Base-by-base conservation (phyloP, 2,888 invertebrate genomes). In the Maniola hyperantus region DNA sequence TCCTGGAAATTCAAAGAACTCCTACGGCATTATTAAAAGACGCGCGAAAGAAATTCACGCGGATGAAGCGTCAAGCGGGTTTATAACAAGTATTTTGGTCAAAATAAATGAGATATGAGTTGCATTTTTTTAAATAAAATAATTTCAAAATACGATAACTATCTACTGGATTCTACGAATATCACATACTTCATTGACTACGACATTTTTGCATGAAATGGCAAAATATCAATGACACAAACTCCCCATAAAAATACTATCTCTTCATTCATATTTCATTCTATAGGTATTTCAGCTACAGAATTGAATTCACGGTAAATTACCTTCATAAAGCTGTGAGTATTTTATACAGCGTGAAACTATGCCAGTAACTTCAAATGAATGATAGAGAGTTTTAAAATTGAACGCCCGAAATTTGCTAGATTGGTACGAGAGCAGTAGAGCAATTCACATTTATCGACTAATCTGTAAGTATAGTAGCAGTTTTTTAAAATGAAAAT, bases 381-480 rank as follows among this genome's bases (percentile, higher is more conserved):
- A 70, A 71, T 74, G 71, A 67, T 72, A 75, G 76, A 78, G 72
- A 74, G 72, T 58, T 64, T 66, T 74, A 74, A 74, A 80, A 82
- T 80, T 76, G 79, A 76, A 79, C 77, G 75, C 70, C 74, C 69
- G 67, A 76, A 74, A 76, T 48, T 70, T 70, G 71, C 46, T 62
- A 55, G 48, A 65, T 61, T 15, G 48, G 61, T 50, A 39, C 60
- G 50, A 55, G 18, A 13, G 33, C 18, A 18, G 6, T 20, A 61
- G 15, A 11, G 36, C 20, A 18, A 46, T 50, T 61, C 51, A 61
- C 7, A 61, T 11, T 39, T 11, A 8, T 20, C 61, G 50, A 61
- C 20, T 44, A 33, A 46, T 46, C 36, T 2, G 4, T 55, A 11
- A 6, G 36, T 10, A 39, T 4, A 39, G 39, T 39, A 11, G 39